These are phyloP conservation scores for Nudaria mundana DNA, from an alignment of 2,888 invertebrate genomes.

Conservation along the genomic window DNA sequence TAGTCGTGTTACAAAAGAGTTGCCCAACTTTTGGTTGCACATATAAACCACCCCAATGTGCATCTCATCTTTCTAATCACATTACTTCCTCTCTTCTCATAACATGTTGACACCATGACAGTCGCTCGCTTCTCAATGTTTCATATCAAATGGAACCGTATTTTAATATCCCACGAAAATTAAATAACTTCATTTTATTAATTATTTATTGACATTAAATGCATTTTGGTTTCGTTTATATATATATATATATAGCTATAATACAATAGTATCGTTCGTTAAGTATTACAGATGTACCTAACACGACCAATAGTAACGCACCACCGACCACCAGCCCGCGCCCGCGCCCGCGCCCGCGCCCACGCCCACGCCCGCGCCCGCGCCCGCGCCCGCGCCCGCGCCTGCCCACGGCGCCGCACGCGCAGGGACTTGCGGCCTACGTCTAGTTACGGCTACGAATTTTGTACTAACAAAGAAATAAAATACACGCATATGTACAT, in stretches of 20 bases:
- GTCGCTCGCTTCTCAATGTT: too few species aligned
- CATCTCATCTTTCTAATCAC: too few species aligned
- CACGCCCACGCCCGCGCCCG: fast-evolving
- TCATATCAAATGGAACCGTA: too few species aligned
- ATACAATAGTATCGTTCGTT: slow-evolving; percentile 28
- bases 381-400: background rate
- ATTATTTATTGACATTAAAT: slow-evolving; percentile 44
- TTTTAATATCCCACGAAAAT: too few species aligned
- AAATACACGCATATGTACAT: background rate
- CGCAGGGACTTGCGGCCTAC: background rate
- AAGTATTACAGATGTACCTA: too few species aligned
- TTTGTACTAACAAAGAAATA: background rate
- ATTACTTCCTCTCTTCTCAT: too few species aligned
- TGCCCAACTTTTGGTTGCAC: too few species aligned
- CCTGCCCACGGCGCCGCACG: background rate
- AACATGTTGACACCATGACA: too few species aligned
- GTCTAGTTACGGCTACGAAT: background rate
- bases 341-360: background rate
- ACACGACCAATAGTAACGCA: background rate
- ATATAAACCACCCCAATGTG: too few species aligned
- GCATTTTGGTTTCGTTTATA: slow-evolving; percentile 55
- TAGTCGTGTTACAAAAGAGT: too few species aligned
- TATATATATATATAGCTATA: slow-evolving; percentile 12
- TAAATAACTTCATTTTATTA: slow-evolving; percentile 10
- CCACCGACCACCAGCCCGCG: background rate